Base-by-base conservation (phyloP, 2,113 vertebrate genomes). In the Eptatretus burgeri region DNA sequence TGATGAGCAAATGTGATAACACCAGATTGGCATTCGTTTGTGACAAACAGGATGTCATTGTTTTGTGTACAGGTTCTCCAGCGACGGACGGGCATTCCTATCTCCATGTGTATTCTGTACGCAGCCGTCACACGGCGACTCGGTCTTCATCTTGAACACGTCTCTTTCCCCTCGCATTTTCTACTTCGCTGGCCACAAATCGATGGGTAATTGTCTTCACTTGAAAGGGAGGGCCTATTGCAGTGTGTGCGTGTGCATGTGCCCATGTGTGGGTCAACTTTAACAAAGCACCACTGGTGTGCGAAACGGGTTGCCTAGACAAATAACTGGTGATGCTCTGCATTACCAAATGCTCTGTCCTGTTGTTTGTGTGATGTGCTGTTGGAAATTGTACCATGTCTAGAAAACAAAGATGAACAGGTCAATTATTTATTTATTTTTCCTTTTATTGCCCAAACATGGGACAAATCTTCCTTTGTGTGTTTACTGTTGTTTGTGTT, bases 141-240 rank as follows among this genome's bases (percentile, higher is more conserved):
- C 68, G 88, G 91, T 5, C 79, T 98, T 65, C 79, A 71, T 1
- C 74, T 98, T 66, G 86, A 98, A 64, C 88, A 88, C 0, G 88
- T 98, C 69, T 95, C 88, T 76, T 98, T 98, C 69, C 91, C 87
- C 9, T 88, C 85, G 69, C 88, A 95, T 69, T 98, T 98, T 71
- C 74, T 98, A 4, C 70, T 98, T 52, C 76, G 91, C 2, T 98
- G 91, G 91, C 85, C 85, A 72, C 87, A 95, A 66, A 77, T 73
- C 14, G 77, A 72, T 68, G 79, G 84, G 91, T 95, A 70, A 65
- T 74, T 64, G 27, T 7, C 27, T 41, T 41, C 27, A 7, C 27
- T 41, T 41, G 27, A 41, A 41, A 41, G 27, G 27, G 27, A 41
- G 27, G 27, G 27, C 3, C 27, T 41, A 7, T 41, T 41, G 27